phyloP scores from a whole-genome alignment of 2,797 vertebrate genomes.

The Anolis apletophallus region DNA sequence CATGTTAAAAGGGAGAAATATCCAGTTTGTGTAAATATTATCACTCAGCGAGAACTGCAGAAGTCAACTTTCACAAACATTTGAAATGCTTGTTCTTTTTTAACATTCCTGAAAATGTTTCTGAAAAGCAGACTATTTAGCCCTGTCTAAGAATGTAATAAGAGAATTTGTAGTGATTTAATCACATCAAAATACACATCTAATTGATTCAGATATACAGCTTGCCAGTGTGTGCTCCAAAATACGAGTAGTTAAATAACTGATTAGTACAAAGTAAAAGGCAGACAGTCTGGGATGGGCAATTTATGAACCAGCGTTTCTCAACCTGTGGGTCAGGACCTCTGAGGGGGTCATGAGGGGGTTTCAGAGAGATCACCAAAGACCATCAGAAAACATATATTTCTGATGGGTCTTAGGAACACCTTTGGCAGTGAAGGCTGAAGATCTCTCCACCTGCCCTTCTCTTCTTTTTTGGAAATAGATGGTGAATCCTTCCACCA shows the following conservation, averaged over 20 bases:
- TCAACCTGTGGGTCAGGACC: too few species aligned
- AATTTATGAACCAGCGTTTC: not conserved
- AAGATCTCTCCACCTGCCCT: too few species aligned
- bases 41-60: not conserved
- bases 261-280: conserved; percentile 9
- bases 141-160: conserved; percentile 12
- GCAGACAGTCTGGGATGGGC: not conserved
- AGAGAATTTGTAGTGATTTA: conserved; percentile 34
- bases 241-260: not conserved
- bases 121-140: not conserved
- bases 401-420: too few species aligned
- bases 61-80: not conserved
- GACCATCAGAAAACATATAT: too few species aligned
- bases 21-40: not conserved
- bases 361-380: too few species aligned
- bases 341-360: too few species aligned
- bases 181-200: conserved; percentile 11
- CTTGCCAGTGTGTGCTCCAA: not conserved
- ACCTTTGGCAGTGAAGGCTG: too few species aligned
- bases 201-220: not conserved
- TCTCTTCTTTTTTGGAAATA: too few species aligned
- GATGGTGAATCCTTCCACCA: too few species aligned
- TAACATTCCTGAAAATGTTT: not conserved
- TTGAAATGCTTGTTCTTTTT: not conserved
- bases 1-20: not conserved